These are phyloP conservation scores for Cynopterus sphinx DNA, from an alignment of 2,797 vertebrate genomes.

Conservation along the genomic window DNA sequence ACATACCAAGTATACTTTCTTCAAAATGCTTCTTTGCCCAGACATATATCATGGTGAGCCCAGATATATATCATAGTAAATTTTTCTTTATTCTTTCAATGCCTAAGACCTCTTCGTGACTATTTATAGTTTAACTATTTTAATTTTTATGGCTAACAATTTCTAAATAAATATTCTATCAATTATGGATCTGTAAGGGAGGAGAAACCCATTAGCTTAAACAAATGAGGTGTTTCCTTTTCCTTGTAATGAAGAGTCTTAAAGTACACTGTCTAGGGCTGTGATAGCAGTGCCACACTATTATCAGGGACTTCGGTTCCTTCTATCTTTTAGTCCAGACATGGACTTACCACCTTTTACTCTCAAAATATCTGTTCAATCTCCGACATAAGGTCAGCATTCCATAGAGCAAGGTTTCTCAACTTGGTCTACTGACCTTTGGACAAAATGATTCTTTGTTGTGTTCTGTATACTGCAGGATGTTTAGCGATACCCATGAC, in stretches of 20 bases:
- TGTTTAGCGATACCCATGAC: background rate
- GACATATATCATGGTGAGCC: no score
- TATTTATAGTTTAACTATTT: slow-evolving; percentile 1
- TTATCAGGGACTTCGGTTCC: background rate
- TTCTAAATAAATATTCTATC: slow-evolving; percentile 24
- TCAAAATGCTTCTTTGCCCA: background rate
- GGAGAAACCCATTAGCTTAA: background rate
- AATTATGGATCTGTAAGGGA: background rate
- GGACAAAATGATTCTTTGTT: background rate
- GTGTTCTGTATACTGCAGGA: background rate
- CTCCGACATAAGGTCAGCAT: background rate
- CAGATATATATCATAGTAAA: background rate
- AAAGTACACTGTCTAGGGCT: background rate
- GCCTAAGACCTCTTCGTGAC: background rate
- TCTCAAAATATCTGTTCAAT: background rate
- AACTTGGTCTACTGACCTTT: background rate
- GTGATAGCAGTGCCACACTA: background rate
- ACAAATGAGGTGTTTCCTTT: background rate
- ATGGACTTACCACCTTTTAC: background rate
- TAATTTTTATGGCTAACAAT: background rate
- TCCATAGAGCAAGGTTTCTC: background rate
- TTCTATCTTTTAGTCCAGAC: background rate
- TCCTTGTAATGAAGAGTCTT: background rate
- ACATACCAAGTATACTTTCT: background rate
- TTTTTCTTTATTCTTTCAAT: slow-evolving; percentile 19